A percentile compares a stretch with the other conserved stretches of the same genome.
phyloP scores from a whole-genome alignment of 2,797 vertebrate species.

The Gymnodraco acuticeps region DNA sequence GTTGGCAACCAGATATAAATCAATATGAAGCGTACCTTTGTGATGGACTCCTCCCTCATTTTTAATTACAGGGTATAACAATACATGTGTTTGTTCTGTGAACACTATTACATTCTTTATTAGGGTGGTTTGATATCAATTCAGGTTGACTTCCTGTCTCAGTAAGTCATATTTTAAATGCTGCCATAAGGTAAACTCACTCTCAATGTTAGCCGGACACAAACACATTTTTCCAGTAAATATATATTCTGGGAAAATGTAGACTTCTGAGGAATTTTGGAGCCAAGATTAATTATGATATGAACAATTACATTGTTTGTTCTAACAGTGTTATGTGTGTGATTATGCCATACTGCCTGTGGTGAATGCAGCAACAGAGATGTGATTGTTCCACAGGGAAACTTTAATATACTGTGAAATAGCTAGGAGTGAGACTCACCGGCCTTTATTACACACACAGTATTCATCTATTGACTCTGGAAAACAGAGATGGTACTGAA shows the following conservation, averaged over 20 bases:
- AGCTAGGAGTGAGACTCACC: constrained; percentile 31
- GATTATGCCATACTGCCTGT: constrained; percentile 14
- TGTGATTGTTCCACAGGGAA: constrained; percentile 53
- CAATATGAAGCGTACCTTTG: neutral
- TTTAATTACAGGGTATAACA: neutral
- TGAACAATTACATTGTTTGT: constrained; percentile 50
- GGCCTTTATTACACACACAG: constrained; percentile 10
- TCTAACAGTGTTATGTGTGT: constrained; percentile 18
- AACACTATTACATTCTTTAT: constrained; percentile 14
- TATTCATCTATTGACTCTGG: neutral
- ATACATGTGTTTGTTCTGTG: neutral
- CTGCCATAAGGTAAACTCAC: constrained; percentile 8
- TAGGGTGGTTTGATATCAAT: constrained; percentile 13
- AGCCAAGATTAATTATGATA: constrained; percentile 4
- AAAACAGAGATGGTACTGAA: constrained; percentile 1
- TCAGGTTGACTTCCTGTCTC: constrained; percentile 17
- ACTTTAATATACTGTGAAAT: constrained; percentile 20
- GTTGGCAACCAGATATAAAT: constrained; percentile 1
- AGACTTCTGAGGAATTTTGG: constrained; percentile 14
- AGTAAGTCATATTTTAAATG: constrained; percentile 28
- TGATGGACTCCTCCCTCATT: neutral
- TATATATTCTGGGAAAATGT: neutral
- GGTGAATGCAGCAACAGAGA: constrained; percentile 43
- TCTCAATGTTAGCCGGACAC: constrained; percentile 8
- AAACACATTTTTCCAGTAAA: constrained; percentile 7